Evolutionary conservation across 2,888 invertebrate species (phyloP).

Genomic region (Anoncus sp.): DNA sequence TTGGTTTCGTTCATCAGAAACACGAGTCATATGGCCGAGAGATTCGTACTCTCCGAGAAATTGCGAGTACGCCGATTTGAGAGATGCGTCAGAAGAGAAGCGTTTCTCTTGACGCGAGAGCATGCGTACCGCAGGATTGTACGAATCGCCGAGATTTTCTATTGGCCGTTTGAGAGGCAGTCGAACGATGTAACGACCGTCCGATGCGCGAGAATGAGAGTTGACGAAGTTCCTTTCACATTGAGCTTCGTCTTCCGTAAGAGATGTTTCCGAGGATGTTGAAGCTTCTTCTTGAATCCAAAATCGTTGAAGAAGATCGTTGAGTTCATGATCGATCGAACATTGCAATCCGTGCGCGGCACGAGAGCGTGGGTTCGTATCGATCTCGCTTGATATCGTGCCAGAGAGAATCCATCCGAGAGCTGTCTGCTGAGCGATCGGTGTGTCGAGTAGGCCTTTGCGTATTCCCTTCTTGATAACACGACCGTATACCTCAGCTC

Average conservation of each 20-base stretch:
- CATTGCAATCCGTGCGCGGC: slow-evolving; percentile 36
- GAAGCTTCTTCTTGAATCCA: slow-evolving; percentile 44
- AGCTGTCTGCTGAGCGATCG: slow-evolving; percentile 44
- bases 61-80: slow-evolving; percentile 32
- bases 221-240: slow-evolving; percentile 37
- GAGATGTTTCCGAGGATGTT: not conserved
- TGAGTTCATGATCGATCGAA: slow-evolving; percentile 39
- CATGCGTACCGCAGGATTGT: slow-evolving; percentile 15
- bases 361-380: not conserved
- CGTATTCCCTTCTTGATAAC: slow-evolving; percentile 42
- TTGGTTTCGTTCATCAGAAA: slow-evolving; percentile 3
- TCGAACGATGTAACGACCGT: slow-evolving; percentile 47
- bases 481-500: slow-evolving; percentile 50
- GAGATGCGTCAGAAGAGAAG: slow-evolving; percentile 13
- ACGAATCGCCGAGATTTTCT: slow-evolving; percentile 35
- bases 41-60: slow-evolving; percentile 46
- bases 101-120: slow-evolving; percentile 31
- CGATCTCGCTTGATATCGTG: slow-evolving; percentile 29
- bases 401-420: slow-evolving; percentile 56
- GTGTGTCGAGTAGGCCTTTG: slow-evolving; percentile 32
- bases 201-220: slow-evolving; percentile 27
- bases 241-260: slow-evolving; percentile 35
- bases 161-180: slow-evolving; percentile 31
- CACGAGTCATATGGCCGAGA: slow-evolving; percentile 48
- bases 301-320: slow-evolving; percentile 45